Evolutionary conservation across 2,797 vertebrate genomes (phyloP).

Genomic region (Oryzias sinensis): DNA sequence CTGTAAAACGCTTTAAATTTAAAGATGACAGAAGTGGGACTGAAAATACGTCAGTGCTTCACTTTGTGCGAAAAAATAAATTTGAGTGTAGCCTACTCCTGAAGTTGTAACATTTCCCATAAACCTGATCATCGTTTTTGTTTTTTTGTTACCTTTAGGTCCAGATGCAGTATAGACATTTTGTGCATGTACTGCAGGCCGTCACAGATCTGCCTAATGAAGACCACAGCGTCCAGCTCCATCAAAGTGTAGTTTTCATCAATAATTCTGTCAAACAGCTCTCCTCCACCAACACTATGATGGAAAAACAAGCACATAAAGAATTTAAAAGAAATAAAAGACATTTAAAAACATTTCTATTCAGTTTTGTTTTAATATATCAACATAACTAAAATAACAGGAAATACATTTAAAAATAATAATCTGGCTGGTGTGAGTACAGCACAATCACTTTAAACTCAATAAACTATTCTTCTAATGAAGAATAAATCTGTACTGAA

Average conservation of each 20-base stretch:
- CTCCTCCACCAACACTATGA: constrained; percentile 90
- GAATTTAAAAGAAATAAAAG: background rate
- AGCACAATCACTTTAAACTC: background rate
- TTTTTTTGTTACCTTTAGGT: constrained; percentile 86
- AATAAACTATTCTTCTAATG: background rate
- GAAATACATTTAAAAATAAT: background rate
- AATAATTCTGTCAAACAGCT: constrained; percentile 95
- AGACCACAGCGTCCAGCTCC: constrained; percentile 89
- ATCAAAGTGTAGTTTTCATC: constrained; percentile 84
- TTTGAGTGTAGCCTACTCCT: no score
- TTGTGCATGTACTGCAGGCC: constrained; percentile 96
- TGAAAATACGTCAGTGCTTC: no score
- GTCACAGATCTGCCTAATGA: constrained; percentile 94
- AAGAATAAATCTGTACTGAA: constrained; percentile 17
- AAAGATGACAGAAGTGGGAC: no score
- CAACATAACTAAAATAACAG: background rate
- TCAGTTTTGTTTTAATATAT: no score
- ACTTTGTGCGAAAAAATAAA: no score
- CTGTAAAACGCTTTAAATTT: no score
- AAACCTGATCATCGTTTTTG: background rate
- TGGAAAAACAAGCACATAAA: constrained; percentile 26
- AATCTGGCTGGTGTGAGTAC: background rate
- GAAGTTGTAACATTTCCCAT: background rate
- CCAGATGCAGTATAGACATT: constrained; percentile 95
- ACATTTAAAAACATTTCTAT: background rate